These are phyloP conservation scores for Palythoa grandiflora DNA, from an alignment of 92 coral and sea anemone species.

Conservation along the genomic window DNA sequence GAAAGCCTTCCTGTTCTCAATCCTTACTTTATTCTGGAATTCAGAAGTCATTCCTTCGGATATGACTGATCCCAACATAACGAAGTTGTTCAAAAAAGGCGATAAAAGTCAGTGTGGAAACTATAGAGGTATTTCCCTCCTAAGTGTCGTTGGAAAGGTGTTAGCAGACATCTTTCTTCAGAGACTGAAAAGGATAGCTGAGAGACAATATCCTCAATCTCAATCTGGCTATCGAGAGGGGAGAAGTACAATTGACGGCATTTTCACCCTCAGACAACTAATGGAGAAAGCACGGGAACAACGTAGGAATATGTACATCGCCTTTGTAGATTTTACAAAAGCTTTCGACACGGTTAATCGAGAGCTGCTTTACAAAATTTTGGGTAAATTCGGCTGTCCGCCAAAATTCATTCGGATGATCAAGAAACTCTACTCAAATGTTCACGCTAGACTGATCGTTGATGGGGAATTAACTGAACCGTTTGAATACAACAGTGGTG, in stretches of 20 bases:
- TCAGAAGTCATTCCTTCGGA: constrained; percentile 57
- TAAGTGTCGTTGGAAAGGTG: constrained; percentile 50
- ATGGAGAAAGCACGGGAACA: constrained; percentile 5
- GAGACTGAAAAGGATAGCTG: constrained; percentile 32
- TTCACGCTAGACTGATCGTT: constrained; percentile 19
- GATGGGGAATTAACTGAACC: constrained; percentile 30
- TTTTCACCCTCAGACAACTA: constrained; percentile 40
- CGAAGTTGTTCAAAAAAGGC: constrained; percentile 65
- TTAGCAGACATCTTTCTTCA: constrained; percentile 51
- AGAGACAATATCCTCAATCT: constrained; percentile 26
- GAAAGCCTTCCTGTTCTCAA: constrained; percentile 56
- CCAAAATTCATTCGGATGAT: constrained; percentile 6
- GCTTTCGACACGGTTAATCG: constrained; percentile 8
- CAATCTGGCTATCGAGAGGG: constrained; percentile 48
- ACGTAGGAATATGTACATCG: constrained; percentile 13
- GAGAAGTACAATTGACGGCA: constrained; percentile 56
- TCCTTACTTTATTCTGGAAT: constrained; percentile 47
- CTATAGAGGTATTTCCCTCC: constrained; percentile 53
- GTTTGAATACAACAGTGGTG: constrained; percentile 13
- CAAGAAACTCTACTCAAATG: constrained; percentile 15
- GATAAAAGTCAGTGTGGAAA: constrained; percentile 61
- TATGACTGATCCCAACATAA: constrained; percentile 50
- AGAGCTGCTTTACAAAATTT: constrained; percentile 27
- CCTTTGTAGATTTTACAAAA: constrained; percentile 17
- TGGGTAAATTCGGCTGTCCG: constrained; percentile 33